Conservation (phyloP, 2,888 invertebrate species). For the Lochmaea crataegi region DNA sequence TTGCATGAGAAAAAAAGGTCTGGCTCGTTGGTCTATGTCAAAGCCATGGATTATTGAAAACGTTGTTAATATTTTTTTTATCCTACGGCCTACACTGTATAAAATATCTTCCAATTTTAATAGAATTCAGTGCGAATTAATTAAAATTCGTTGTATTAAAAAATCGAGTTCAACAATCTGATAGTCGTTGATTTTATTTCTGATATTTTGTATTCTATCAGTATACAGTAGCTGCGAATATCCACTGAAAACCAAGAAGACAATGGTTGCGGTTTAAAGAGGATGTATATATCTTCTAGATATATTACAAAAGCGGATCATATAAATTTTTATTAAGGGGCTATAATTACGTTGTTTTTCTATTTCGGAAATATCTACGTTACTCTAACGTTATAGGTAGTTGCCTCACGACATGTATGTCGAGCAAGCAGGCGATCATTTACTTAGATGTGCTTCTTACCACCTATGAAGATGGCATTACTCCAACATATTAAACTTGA, state of each 20-base stretch:
- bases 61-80: background rate
- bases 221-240: slow-evolving; percentile 25
- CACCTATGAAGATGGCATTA: too few species aligned
- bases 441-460: too few species aligned
- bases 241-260: slow-evolving; percentile 1
- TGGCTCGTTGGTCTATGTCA: too few species aligned
- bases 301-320: slow-evolving; percentile 8
- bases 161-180: slow-evolving; percentile 44
- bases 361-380: background rate
- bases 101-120: slow-evolving; percentile 1
- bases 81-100: background rate
- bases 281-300: slow-evolving; percentile 1
- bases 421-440: too few species aligned
- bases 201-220: slow-evolving; percentile 25
- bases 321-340: slow-evolving; percentile 2
- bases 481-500: too few species aligned
- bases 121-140: slow-evolving; percentile 16
- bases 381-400: background rate
- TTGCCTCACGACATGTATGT: too few species aligned
- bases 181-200: slow-evolving; percentile 18
- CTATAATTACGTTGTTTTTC: background rate
- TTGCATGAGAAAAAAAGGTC: too few species aligned
- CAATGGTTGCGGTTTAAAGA: slow-evolving; percentile 24
- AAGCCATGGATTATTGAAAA: too few species aligned
- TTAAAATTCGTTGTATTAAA: slow-evolving; percentile 27